Conservation (phyloP, 2,888 invertebrate species). For the Dichetophora obliterata region DNA sequence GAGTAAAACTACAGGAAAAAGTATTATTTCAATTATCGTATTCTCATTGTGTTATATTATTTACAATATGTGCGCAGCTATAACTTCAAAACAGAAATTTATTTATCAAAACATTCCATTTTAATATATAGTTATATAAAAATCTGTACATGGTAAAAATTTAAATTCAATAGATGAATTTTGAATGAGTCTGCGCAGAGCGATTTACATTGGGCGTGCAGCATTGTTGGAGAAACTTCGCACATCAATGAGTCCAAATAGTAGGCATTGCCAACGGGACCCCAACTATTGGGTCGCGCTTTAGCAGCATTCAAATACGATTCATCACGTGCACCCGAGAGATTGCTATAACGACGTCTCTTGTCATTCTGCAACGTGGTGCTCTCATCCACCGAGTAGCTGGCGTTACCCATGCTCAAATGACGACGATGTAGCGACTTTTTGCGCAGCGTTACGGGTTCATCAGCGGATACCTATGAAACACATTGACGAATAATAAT, state of each 20-base stretch:
- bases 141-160: constrained; percentile 35
- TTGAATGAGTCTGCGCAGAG: neutral
- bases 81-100: constrained; percentile 49
- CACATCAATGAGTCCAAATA: constrained; percentile 81
- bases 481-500: neutral
- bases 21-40: constrained; percentile 10
- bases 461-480: constrained; percentile 54
- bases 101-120: constrained; percentile 48
- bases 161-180: neutral
- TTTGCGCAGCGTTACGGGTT: constrained; percentile 61
- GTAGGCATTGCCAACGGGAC: constrained; percentile 66
- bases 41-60: constrained; percentile 26
- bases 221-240: constrained; percentile 80
- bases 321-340: constrained; percentile 62
- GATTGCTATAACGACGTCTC: constrained; percentile 61
- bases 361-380: constrained; percentile 42
- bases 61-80: constrained; percentile 21
- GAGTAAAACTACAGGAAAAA: constrained; percentile 22
- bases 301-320: constrained; percentile 48
- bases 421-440: constrained; percentile 65
- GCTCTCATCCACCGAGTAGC: constrained; percentile 60
- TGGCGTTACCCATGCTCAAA: constrained; percentile 65
- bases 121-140: constrained; percentile 57
- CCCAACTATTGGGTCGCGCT: constrained; percentile 68
- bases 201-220: constrained; percentile 90